phyloP scores from a whole-genome alignment of 2,888 invertebrate genomes.

The Eudemis profundana region DNA sequence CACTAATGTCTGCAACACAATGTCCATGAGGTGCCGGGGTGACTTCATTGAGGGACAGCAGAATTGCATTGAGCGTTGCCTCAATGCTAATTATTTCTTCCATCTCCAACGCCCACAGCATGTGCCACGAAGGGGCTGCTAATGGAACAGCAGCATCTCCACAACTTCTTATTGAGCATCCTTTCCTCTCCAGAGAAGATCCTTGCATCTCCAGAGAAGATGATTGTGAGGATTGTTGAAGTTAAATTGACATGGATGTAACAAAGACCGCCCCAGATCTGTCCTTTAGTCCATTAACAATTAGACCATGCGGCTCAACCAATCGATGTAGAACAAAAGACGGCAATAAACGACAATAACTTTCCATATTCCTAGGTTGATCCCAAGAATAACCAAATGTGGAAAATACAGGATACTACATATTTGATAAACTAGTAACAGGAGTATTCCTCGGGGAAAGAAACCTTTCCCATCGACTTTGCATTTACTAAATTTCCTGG shows the following conservation, averaged over 20 bases:
- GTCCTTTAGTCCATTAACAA: slow-evolving; percentile 15
- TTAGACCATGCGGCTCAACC: slow-evolving; percentile 16
- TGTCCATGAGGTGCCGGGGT: slow-evolving; percentile 25
- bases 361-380: slow-evolving; percentile 28
- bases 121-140: slow-evolving; percentile 27
- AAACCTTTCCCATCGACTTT: slow-evolving; percentile 32
- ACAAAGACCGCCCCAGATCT: slow-evolving; percentile 7
- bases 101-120: slow-evolving; percentile 46
- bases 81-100: slow-evolving; percentile 42
- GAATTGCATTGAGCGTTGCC: slow-evolving; percentile 21
- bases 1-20: slow-evolving; percentile 54
- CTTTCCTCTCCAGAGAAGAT: slow-evolving; percentile 15
- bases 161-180: background rate
- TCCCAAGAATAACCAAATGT: slow-evolving; percentile 32
- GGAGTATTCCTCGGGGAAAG: slow-evolving; percentile 21
- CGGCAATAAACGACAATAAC: slow-evolving; percentile 27
- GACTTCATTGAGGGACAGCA: slow-evolving; percentile 25
- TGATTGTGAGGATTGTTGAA: slow-evolving; percentile 29
- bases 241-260: slow-evolving; percentile 28
- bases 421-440: slow-evolving; percentile 33
- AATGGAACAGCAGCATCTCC: slow-evolving; percentile 22
- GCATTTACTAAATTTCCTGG: slow-evolving; percentile 34
- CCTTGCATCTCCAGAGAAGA: slow-evolving; percentile 32
- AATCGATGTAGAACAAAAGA: slow-evolving; percentile 34
- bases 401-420: slow-evolving; percentile 26